A percentile compares a stretch with the other conserved stretches of the same genome.
phyloP scores from a whole-genome alignment of 2,113 vertebrate genomes.

The Eidolon helvum region DNA sequence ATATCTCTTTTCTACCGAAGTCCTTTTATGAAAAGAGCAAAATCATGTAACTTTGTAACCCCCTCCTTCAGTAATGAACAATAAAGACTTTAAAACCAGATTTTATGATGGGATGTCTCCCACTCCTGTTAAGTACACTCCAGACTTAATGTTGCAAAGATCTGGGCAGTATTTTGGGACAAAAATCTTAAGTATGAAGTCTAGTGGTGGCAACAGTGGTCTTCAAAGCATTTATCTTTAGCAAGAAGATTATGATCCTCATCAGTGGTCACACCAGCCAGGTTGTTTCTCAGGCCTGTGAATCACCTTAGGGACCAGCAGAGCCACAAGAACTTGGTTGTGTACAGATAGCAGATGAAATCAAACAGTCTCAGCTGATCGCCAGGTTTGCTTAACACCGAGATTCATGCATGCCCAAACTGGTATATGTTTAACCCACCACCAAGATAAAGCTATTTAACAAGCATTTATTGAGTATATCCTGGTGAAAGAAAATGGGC shows the following conservation, averaged over 20 bases:
- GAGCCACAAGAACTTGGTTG: not conserved
- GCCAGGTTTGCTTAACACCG: not conserved
- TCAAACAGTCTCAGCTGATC: not conserved
- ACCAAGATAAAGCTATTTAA: not conserved
- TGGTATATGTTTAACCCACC: not conserved
- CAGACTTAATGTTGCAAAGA: not conserved
- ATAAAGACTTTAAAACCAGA: not conserved
- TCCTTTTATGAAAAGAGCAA: not conserved
- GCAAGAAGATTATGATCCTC: not conserved
- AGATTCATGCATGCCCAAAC: not conserved
- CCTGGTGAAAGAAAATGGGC: not conserved
- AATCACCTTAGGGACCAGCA: not conserved
- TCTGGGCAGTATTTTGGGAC: not conserved
- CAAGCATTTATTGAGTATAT: not conserved
- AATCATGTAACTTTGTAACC: not conserved
- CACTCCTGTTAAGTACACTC: not conserved
- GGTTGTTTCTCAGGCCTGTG: not conserved
- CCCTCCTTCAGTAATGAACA: not conserved
- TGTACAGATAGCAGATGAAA: not conserved
- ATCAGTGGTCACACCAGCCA: not conserved
- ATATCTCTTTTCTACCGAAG: not conserved
- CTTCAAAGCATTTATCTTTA: conserved; percentile 8
- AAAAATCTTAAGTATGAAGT: not conserved
- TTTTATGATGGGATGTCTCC: not conserved
- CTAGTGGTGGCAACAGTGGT: not conserved